Evolutionary conservation across 2,888 invertebrate genomes (phyloP), one percentile per base, ranked within the genome.

Genomic region (Listrodromus nycthemerus): DNA sequence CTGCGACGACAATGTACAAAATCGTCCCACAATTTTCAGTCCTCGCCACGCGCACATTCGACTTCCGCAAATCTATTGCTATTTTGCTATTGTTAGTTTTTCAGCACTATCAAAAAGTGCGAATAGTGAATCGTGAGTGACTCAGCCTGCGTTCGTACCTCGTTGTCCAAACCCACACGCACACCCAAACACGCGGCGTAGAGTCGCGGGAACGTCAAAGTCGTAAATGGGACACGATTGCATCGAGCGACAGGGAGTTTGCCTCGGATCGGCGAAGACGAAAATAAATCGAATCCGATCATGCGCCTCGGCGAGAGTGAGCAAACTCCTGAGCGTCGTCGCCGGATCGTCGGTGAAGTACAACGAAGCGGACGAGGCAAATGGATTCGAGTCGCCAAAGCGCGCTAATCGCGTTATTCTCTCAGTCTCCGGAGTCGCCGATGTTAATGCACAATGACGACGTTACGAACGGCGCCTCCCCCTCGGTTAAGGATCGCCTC

Each of bases 221-320:
- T 82, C 80, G 83, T 80, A 83, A 83, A 83, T 75, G 79, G 80
- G 58, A 83, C 83, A 73, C 67, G 76, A 73, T 80, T 77, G 83
- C 73, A 83, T 83, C 71, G 80, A 67, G 73, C 19, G 33, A 66
- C 71, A 30, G 71, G 37, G 76, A 67, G 50, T 75, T 80, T 69
- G 55, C 75, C 58, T 41, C 78, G 80, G 67, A 75, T 73, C 71
- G 58, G 71, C 75, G 30, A 66, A 76, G 83, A 76, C 80, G 52
- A 77, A 83, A 83, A 83, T 83, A 83, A 71, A 80, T 73, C 65
- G 67, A 50, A 80, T 48, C 52, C 55, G 80, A 77, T 77, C 76
- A 83, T 80, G 83, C 83, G 80, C 80, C 73, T 71, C 71, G 45
- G 27, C 58, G 70, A 76, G 76, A 66, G 75, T 52, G 41, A 37